Evolutionary conservation across 2,113 vertebrate species (phyloP), one percentile per base, ranked within the genome.

Genomic region (Actenoides hombroni): DNA sequence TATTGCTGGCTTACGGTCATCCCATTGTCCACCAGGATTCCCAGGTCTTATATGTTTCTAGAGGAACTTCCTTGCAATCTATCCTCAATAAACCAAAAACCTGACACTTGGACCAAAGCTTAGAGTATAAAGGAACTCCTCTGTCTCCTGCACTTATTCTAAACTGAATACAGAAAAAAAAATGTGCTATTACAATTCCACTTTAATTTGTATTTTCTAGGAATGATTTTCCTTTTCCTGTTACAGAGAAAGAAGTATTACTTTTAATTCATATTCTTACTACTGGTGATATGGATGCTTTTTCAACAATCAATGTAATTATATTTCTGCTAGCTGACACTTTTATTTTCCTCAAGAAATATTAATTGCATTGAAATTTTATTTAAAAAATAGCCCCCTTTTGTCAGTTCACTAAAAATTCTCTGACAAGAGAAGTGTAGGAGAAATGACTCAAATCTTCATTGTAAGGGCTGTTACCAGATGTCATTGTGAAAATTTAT

Each of bases 401-500:
- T 74, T 84, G 48, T 31, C 33, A 51, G 10, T 82, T 64, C 1
- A 1, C 54, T 70, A 20, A 56, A 77, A 90, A 80, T 54, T 54
- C 64, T n/a, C 61, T 93, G 70, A 65, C 33, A 90, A 77, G 46
- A 81, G 16, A 60, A 67, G 16, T 37, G 91, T 94, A 88, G 84
- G 88, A 95, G 77, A 88, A 88, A 86, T 94, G 95, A 90, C 80
- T 92, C 84, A 96, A 84, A 33, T 80, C 31, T 65, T 57, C 83
- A n/a, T 37, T 90, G 42, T 77, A 81, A 67, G 12, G 6, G 10
- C 68, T 78, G 42, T 81, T 93, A 88, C n/a, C 42, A 75, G 76
- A 86, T 92, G 51, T 61, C 67, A 75, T 56, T 75, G 29, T 86
- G 76, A 83, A 95, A 93, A 88, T 19, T 46, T 56, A 49, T 5